Percentiles rank a stretch among this genome's conserved stretches.
These are phyloP conservation scores for Clarias macrocephalus DNA, from an alignment of 2,113 vertebrate species.

Conservation along the genomic window DNA sequence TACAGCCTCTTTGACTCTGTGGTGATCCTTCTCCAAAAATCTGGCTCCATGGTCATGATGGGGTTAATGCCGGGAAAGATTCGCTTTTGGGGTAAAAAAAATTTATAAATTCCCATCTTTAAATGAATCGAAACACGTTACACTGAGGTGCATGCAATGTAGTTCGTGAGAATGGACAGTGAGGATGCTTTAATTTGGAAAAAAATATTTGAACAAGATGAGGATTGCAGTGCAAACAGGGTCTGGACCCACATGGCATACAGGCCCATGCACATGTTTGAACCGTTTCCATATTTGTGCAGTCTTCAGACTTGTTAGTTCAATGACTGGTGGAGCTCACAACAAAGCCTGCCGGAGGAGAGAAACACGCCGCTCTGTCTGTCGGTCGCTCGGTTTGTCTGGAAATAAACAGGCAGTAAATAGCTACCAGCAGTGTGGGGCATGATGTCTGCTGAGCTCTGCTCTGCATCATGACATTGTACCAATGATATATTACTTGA, in stretches of 20 bases:
- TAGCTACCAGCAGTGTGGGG: slow-evolving; percentile 41
- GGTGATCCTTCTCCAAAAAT: slow-evolving; percentile 49
- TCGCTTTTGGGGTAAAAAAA: not conserved
- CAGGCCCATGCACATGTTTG: slow-evolving; percentile 30
- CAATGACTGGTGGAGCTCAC: slow-evolving; percentile 40
- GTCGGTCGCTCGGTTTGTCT: slow-evolving; percentile 4
- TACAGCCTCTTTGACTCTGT: slow-evolving; percentile 62
- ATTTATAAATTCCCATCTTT: not conserved
- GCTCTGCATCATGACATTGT: slow-evolving; percentile 52
- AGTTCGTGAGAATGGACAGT: slow-evolving; percentile 24
- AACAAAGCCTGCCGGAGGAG: slow-evolving; percentile 64
- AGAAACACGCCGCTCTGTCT: slow-evolving; percentile 22
- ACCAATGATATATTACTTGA: not conserved
- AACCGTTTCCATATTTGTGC: slow-evolving; percentile 41
- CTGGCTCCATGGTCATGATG: not conserved
- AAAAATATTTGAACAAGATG: slow-evolving; percentile 20
- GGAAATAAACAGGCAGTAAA: slow-evolving; percentile 43
- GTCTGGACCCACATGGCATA: slow-evolving; percentile 35
- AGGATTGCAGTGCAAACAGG: slow-evolving; percentile 1
- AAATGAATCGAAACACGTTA: not conserved
- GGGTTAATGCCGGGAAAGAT: slow-evolving; percentile 14
- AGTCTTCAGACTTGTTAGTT: slow-evolving; percentile 26
- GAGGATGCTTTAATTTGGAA: slow-evolving; percentile 1
- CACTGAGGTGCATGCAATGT: not conserved
- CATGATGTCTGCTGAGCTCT: slow-evolving; percentile 30